These are phyloP conservation scores for Willowsia nigromaculata DNA, from an alignment of 2,888 invertebrate species.

Conservation along the genomic window DNA sequence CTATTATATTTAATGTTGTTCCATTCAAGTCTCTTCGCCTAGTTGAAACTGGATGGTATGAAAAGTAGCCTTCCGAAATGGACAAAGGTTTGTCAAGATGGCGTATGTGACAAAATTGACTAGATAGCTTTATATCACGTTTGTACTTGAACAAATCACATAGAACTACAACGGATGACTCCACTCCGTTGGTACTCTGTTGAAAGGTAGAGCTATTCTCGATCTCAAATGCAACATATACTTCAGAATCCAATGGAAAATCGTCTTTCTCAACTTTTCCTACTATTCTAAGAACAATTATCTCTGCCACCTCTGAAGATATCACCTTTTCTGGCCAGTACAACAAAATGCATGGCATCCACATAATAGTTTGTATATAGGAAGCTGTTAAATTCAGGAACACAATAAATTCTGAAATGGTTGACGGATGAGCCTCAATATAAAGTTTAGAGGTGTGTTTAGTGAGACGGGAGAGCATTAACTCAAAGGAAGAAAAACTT, in stretches of 20 bases:
- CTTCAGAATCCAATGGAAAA: slow-evolving; percentile 11
- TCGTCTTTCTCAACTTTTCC: background rate
- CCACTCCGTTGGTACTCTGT: background rate
- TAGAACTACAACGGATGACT: background rate
- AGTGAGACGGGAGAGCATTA: background rate
- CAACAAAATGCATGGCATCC: slow-evolving; percentile 23
- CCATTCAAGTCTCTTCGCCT: slow-evolving; percentile 26
- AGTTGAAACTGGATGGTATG: slow-evolving; percentile 17
- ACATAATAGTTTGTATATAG: background rate
- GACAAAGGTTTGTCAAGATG: slow-evolving; percentile 3
- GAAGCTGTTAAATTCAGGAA: background rate
- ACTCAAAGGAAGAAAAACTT: background rate
- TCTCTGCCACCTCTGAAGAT: background rate
- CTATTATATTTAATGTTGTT: slow-evolving; percentile 13
- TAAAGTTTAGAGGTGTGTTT: background rate
- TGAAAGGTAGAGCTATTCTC: background rate
- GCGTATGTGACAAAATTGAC: slow-evolving; percentile 9
- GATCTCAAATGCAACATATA: slow-evolving; percentile 23
- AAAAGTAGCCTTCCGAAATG: slow-evolving; percentile 7
- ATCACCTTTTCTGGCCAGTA: background rate
- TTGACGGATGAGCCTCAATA: background rate
- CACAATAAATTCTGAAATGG: background rate
- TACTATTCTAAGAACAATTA: background rate
- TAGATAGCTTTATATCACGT: background rate
- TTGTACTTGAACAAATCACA: slow-evolving; percentile 26